Conservation (phyloP, 2,113 vertebrate species). For the Halichoerus grypus region DNA sequence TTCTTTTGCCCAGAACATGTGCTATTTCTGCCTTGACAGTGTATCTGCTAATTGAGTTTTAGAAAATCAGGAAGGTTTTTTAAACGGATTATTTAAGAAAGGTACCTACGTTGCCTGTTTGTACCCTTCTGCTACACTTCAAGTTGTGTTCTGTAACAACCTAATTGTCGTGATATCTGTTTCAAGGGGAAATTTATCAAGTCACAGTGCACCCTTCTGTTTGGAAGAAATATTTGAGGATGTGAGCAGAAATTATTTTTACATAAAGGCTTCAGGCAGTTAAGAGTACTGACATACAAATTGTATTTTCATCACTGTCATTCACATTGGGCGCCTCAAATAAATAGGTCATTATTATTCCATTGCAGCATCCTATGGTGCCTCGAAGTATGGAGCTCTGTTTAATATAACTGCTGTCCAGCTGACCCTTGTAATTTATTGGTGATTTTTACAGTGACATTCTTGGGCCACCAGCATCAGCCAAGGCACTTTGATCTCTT, state of each 20-base stretch:
- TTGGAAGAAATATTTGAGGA: constrained; percentile 79
- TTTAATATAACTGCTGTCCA: constrained; percentile 60
- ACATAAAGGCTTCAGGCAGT: constrained; percentile 79
- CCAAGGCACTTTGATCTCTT: constrained; percentile 65
- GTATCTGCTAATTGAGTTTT: constrained; percentile 72
- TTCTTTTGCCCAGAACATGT: constrained; percentile 63
- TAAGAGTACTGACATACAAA: constrained; percentile 76
- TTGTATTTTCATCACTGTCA: constrained; percentile 79
- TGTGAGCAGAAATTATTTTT: constrained; percentile 83
- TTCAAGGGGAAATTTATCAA: constrained; percentile 77
- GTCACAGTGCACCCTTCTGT: constrained; percentile 70
- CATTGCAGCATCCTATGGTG: constrained; percentile 55
- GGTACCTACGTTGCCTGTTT: constrained; percentile 54
- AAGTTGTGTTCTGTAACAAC: constrained; percentile 73
- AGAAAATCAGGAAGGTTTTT: constrained; percentile 69
- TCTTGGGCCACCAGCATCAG: constrained; percentile 48
- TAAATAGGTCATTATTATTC: constrained; percentile 83
- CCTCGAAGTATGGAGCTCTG: constrained; percentile 44
- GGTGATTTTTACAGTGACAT: constrained; percentile 64
- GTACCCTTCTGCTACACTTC: constrained; percentile 60
- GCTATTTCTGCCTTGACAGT: constrained; percentile 48
- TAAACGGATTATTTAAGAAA: constrained; percentile 61
- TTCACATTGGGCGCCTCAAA: constrained; percentile 72
- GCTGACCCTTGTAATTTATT: constrained; percentile 72
- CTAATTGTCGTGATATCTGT: constrained; percentile 74